Evolutionary conservation across 1,140 invertebrate genomes (phyloP).

Genomic region (Drosophila rhopaloa): DNA sequence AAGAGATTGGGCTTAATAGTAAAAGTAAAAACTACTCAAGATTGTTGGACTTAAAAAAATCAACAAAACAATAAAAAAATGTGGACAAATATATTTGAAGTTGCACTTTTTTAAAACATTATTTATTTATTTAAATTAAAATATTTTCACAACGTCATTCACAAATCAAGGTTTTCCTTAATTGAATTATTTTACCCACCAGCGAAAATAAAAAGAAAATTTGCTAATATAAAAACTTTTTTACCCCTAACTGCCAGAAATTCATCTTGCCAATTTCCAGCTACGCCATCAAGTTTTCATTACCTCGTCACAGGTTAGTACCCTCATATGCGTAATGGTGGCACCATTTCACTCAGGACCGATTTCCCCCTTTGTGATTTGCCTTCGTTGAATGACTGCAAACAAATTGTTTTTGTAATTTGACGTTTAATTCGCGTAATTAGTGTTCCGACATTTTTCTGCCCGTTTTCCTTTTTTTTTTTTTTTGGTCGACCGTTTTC

Average conservation of each 20-base stretch:
- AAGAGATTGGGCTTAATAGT: not conserved
- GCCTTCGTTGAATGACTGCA: slow-evolving; percentile 46
- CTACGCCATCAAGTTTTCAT: slow-evolving; percentile 34
- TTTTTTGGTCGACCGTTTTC: slow-evolving; percentile 43
- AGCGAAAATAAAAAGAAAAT: not conserved
- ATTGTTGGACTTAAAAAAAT: no score
- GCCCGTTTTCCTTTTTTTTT: slow-evolving; percentile 33
- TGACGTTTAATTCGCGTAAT: slow-evolving; percentile 82
- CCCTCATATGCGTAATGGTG: slow-evolving; percentile 34
- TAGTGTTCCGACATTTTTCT: slow-evolving; percentile 79
- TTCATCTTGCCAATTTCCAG: slow-evolving; percentile 13
- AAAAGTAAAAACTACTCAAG: no score
- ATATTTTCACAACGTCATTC: no score
- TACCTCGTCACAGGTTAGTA: slow-evolving; percentile 33
- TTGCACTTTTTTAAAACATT: no score
- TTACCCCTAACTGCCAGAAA: not conserved
- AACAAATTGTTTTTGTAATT: slow-evolving; percentile 82
- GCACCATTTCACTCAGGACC: slow-evolving; percentile 14
- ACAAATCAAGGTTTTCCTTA: not conserved
- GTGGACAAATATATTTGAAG: no score
- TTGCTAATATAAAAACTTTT: not conserved
- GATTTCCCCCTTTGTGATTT: slow-evolving; percentile 36
- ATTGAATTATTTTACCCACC: not conserved
- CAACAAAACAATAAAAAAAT: no score
- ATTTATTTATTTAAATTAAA: no score